Conservation (phyloP, 2,797 vertebrate genomes). For the Buceros bicornis region DNA sequence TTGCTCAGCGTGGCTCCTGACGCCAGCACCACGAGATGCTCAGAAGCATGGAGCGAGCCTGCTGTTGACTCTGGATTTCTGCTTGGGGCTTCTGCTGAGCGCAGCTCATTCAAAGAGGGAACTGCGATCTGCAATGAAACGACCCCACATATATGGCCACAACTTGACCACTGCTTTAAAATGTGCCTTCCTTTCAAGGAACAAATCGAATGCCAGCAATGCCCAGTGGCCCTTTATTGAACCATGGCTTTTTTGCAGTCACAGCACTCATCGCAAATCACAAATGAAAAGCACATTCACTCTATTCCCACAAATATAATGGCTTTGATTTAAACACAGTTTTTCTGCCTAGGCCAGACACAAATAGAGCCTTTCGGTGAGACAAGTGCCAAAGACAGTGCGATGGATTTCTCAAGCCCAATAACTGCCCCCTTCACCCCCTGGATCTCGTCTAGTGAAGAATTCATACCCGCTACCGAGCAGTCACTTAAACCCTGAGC, state of each 20-base stretch:
- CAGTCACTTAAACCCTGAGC: not conserved
- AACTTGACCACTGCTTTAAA: not conserved
- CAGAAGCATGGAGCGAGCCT: not conserved
- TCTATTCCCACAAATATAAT: not conserved
- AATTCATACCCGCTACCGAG: not conserved
- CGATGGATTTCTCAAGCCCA: not conserved
- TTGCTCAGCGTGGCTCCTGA: fast-evolving
- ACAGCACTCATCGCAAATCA: not conserved
- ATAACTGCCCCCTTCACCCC: not conserved
- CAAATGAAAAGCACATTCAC: not conserved
- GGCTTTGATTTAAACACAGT: not conserved
- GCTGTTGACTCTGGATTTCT: not conserved
- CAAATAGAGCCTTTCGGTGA: not conserved
- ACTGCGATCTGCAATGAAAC: not conserved
- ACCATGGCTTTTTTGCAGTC: not conserved
- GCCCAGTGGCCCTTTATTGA: not conserved
- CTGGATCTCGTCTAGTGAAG: not conserved
- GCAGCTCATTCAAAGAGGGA: not conserved
- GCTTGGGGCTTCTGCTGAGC: not conserved
- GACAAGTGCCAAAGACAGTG: not conserved
- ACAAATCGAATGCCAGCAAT: not conserved
- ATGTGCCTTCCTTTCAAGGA: not conserved
- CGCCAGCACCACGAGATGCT: not conserved
- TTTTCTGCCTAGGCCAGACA: not conserved
- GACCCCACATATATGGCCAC: not conserved